Conservation (phyloP, 2,888 invertebrate species). For the Tetranychus piercei region DNA sequence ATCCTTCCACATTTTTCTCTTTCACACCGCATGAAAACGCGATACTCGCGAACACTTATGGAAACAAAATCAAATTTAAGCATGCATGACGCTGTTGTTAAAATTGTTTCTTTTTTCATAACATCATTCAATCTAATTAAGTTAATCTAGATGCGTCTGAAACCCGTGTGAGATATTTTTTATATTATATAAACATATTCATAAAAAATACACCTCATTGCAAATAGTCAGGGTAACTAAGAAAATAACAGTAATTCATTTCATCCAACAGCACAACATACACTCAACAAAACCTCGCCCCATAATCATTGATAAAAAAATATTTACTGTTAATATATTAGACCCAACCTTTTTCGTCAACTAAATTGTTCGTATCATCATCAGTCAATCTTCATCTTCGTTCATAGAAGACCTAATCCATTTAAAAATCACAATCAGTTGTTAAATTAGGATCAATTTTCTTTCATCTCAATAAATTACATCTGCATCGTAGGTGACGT, state of each 20-base stretch:
- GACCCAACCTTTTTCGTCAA: background rate
- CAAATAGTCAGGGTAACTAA: background rate
- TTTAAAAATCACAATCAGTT: background rate
- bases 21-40: background rate
- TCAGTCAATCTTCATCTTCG: background rate
- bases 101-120: background rate
- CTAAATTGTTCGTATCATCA: background rate
- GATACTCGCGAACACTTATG: background rate
- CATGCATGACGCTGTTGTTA: background rate
- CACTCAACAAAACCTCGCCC: background rate
- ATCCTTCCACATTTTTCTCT: slow-evolving; percentile 1
- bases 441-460: background rate
- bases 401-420: background rate
- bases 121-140: background rate
- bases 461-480: background rate
- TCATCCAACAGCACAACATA: background rate
- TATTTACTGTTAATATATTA: slow-evolving; percentile 1
- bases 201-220: slow-evolving; percentile 1
- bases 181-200: slow-evolving; percentile 1
- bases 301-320: background rate
- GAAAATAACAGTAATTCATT: background rate
- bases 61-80: background rate
- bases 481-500: background rate
- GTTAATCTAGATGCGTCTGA: background rate
- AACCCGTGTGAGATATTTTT: background rate